Evolutionary conservation across 1,140 invertebrate genomes (phyloP), one percentile per base, ranked within the genome.

Genomic region (Halictus rubicundus): DNA sequence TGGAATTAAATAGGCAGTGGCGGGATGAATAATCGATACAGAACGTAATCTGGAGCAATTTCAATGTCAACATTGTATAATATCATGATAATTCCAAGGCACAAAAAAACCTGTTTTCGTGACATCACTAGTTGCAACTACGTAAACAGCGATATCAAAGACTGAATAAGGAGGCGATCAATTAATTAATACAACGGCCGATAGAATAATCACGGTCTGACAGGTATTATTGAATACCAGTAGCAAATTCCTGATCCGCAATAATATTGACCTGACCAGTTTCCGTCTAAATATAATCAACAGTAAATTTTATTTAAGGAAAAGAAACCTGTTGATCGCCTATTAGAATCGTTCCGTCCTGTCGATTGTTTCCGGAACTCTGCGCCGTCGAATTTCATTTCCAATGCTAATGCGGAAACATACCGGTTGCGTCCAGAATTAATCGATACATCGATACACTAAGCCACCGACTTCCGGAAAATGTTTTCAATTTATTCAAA

Each of bases 291-390:
- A 9, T n/a, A 14, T 23, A 65, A 66, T 52, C 23, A 25, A 2
- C 25, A 5, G 1, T n/a, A n/a, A 63, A 37, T 42, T 52, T 77
- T 71, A 25, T 78, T 71, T 52, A 61, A 32, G 27, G 59, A 16
- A 27, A 39, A 68, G 27, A 27, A 52, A 78, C 75, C 68, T 78
- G 75, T 78, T 78, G 75, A 78, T 71, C 75, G 59, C 25, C 32
- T 49, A 63, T 78, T 78, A 49, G 68, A 71, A 52, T 37, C 19
- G 23, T 14, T 52, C 27, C 46, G 46, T 63, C 63, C 46, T 16
- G 46, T 1, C 59, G 16, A 19, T 7, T 23, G 32, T 32, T 63
- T 63, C 7, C 49, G 59, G 14, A 21, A 39, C 59, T 39, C 6
- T 52, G 52, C 9, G 27, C 32, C 42, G 19, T 8, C 68, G 60